Base-by-base conservation (phyloP, 2,888 invertebrate genomes). In the Leptopilina myrica region DNA sequence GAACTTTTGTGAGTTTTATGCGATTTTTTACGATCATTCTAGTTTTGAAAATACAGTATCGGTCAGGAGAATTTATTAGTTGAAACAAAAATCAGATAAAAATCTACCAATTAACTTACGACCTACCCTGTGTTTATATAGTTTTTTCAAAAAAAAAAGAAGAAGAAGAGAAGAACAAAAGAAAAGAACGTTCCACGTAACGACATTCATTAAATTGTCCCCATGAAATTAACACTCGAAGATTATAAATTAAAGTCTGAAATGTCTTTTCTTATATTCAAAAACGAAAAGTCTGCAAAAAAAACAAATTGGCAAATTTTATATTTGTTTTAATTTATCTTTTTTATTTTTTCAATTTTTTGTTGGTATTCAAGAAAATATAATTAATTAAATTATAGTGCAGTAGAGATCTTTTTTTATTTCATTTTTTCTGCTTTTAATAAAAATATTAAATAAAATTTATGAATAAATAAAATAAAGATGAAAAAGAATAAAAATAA, bases 31-130 rank as follows among this genome's bases (percentile, higher is more conserved):
- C 40, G 73, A 56, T 73, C 33, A 56, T 73, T 73, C 73, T 40
- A 56, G 33, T 73, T 53, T n/a, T 26, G 33, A 33, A 64, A 40
- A 64, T 12, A 20, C 64, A 33, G n/a, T 56, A 73, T 73, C 33
- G 56, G 56, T 73, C n/a, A n/a, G 14, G 33, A 73, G 53, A 56
- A 73, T 73, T 73, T 73, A 73, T 56, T 73, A 33, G 73, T 40
- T 15, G 56, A 73, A 43, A 40, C 56, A 73, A 73, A 49, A n/a
- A 56, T 73, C 73, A 56, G 73, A 40, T 73, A 73, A 73, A 5
- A 73, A 73, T 53, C 56, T 73, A 1, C 56, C 73, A 56, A 73
- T 73, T 73, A 73, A 73, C 33, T 73, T 73, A 73, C 33, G 53
- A 53, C 53, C 69, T 53, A 49, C 69, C 26, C 26, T n/a, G 49